Percentiles rank a stretch among this genome's conserved stretches.
Conservation (phyloP, 2,113 vertebrate genomes). For the Gopherus evgoodei region DNA sequence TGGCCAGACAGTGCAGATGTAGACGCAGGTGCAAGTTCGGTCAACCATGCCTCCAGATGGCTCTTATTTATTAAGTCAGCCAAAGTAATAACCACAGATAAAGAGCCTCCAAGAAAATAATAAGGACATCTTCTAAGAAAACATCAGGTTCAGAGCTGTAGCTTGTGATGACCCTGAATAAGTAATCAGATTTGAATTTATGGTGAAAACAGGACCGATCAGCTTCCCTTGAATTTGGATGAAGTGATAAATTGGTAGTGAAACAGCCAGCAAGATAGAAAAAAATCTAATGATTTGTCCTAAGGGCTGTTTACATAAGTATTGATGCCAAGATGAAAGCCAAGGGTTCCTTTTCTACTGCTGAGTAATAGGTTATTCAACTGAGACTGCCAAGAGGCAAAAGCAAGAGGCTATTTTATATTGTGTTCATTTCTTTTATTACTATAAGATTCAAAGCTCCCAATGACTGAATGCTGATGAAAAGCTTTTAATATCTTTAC, state of each 20-base stretch:
- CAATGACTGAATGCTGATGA: slow-evolving; percentile 20
- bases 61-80: slow-evolving; percentile 71
- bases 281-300: slow-evolving; percentile 19
- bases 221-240: slow-evolving; percentile 34
- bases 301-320: slow-evolving; percentile 45
- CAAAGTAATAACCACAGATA: slow-evolving; percentile 69
- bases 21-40: slow-evolving; percentile 72
- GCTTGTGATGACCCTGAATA: slow-evolving; percentile 39
- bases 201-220: slow-evolving; percentile 27
- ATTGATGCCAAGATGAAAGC: slow-evolving; percentile 55
- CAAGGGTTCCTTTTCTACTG: slow-evolving; percentile 45
- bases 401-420: slow-evolving; percentile 22
- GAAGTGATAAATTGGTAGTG: slow-evolving; percentile 44
- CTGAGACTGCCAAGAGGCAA: slow-evolving; percentile 22
- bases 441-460: slow-evolving; percentile 2
- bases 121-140: slow-evolving; percentile 39
- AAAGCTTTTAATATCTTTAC: slow-evolving; percentile 40
- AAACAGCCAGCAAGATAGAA: slow-evolving; percentile 10
- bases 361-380: slow-evolving; percentile 14
- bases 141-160: slow-evolving; percentile 30
- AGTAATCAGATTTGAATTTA: slow-evolving; percentile 34
- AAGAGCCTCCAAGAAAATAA: slow-evolving; percentile 30
- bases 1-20: slow-evolving; percentile 68
- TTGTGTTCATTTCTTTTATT: slow-evolving; percentile 14
- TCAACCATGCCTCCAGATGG: slow-evolving; percentile 71